Evolutionary conservation across 2,888 invertebrate genomes (phyloP), one percentile per base, ranked within the genome.

Genomic region (Drosophila histrio): DNA sequence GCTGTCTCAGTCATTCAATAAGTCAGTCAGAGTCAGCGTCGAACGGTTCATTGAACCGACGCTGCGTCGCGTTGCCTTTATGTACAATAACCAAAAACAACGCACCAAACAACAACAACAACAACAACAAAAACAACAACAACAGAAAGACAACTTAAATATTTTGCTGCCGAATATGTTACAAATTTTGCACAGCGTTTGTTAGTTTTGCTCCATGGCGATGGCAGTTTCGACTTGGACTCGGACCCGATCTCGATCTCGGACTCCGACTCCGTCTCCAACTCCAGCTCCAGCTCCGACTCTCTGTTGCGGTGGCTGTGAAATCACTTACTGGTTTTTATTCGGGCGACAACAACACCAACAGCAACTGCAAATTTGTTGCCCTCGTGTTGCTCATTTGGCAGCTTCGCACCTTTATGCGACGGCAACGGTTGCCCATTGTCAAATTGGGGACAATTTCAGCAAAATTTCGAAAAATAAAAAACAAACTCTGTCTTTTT

Each of bases 241-340:
- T 54, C 15, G 19, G 21, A 57, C n/a, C 46, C 39, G 15, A 28
- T 28, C 44, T 57, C 34, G 7, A 30, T 57, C 41, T 62, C 21
- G 8, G 56, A 41, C 22, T 32, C 26, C 5, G 39, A 44, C 36
- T 28, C n/a, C 3, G 44, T n/a, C 36, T 26, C 5, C 8, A 13
- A 41, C 47, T 56, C 15, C 13, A 41, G 41, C 43, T 57, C 9
- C 9, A 39, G 7, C 57, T 39, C n/a, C 36, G 15, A 38, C 46
- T 49, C 15, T 11, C 32, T 19, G 60, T 44, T 59, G 58, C 46
- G 41, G 39, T 54, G 41, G 41, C 79, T 84, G 84, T 85, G 79
- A 85, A 85, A 88, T 88, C 87, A 87, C 74, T 88, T 88, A 87
- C 89, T 87, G 89, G 89, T 85, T 85, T 88, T 84, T 80, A 79